Base-by-base conservation (phyloP, 1,140 invertebrate genomes). In the Diorhabda elongata region DNA sequence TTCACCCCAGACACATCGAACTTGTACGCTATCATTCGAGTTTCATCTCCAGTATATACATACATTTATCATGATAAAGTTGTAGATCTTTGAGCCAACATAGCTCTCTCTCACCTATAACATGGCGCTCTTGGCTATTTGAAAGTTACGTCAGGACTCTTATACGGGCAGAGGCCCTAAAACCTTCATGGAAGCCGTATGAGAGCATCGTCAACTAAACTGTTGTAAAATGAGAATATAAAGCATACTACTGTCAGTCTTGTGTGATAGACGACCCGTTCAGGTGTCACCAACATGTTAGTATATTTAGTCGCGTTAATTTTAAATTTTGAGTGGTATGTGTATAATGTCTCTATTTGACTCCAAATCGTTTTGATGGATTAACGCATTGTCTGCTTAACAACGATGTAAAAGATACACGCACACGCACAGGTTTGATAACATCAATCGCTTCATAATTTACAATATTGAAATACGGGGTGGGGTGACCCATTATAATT, bases 161-260 rank as follows among this genome's bases (percentile, higher is more conserved):
- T 11, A 66, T 11, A 62, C 66, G 59, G 65, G 26, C 61, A 66
- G 45, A 61, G 58, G 67, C 66, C 71, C 71, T 69, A 74, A 76
- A 76, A 73, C 65, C 68, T 73, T 65, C 62, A 75, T 61, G 47
- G 47, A 52, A 52, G 69, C 71, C 59, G 67, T 52, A 73, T 64
- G 26, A 26, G 57, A 67, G 57, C 67, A 66, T 64, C 71, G 60
- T 66, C 62, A 52, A 73, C 65, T 73, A 70, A 73, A 73, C 65
- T 73, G 74, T 73, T 79, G 78, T 78, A 77, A 78, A 79, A 79
- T 79, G 78, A 78, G 73, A 75, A 75, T 77, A 79, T 79, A 79
- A 79, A 79, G 73, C 75, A 77, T 79, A 70, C 76, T 71, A 70
- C 76, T 71, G 75, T 73, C 72, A 73, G 71, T 70, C 73, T 52